Evolutionary conservation across 2,888 invertebrate genomes (phyloP).

Genomic region (Cacoxenus indagator): DNA sequence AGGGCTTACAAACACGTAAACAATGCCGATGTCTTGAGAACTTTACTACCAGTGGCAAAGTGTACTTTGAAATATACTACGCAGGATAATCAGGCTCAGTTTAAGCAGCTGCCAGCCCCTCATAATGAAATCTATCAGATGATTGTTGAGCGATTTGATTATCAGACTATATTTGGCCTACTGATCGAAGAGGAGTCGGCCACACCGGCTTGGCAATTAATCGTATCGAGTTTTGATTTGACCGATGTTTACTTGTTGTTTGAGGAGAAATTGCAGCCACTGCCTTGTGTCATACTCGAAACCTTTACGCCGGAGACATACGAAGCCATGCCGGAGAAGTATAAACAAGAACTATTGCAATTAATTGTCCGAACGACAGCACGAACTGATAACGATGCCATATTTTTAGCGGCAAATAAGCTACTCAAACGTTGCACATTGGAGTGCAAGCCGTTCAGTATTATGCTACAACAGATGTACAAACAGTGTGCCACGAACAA

Average conservation of each 20-base stretch:
- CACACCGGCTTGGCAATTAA: slow-evolving; percentile 74
- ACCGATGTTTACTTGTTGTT: slow-evolving; percentile 67
- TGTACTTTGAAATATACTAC: background rate
- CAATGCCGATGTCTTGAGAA: slow-evolving; percentile 44
- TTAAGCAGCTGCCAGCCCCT: slow-evolving; percentile 71
- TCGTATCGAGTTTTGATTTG: slow-evolving; percentile 73
- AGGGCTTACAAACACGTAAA: slow-evolving; percentile 59
- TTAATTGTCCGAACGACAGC: slow-evolving; percentile 74
- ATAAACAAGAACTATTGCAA: slow-evolving; percentile 72
- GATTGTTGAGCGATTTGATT: slow-evolving; percentile 74
- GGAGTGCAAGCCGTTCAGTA: slow-evolving; percentile 75
- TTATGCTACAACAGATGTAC: slow-evolving; percentile 75
- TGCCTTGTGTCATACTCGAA: slow-evolving; percentile 63
- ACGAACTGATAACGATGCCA: slow-evolving; percentile 74
- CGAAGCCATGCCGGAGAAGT: slow-evolving; percentile 71
- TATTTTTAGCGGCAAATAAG: slow-evolving; percentile 75
- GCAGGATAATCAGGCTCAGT: slow-evolving; percentile 7
- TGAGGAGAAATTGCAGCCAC: slow-evolving; percentile 56
- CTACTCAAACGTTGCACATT: slow-evolving; percentile 78
- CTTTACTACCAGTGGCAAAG: slow-evolving; percentile 50
- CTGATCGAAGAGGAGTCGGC: slow-evolving; percentile 69
- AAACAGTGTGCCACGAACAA: slow-evolving; percentile 64
- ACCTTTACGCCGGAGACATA: slow-evolving; percentile 59
- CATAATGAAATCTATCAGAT: slow-evolving; percentile 73
- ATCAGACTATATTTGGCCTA: slow-evolving; percentile 54